A percentile compares a stretch with the other conserved stretches of the same genome.
These are phyloP conservation scores for Pemphredon lugubris DNA, from an alignment of 2,888 invertebrate genomes.

Conservation along the genomic window DNA sequence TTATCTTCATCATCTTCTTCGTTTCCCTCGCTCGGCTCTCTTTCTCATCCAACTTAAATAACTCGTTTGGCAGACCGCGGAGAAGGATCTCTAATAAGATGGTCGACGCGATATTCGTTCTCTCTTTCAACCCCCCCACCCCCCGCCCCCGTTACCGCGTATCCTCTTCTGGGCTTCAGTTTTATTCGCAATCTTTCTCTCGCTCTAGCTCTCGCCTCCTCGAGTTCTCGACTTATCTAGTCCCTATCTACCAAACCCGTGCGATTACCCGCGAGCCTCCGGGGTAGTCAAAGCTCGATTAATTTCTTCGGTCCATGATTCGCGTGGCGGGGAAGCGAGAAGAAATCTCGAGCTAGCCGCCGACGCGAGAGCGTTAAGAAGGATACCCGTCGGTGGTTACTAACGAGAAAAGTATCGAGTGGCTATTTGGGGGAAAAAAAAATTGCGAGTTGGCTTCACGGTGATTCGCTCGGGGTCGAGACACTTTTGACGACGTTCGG, in stretches of 20 bases:
- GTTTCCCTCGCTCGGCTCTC: constrained; percentile 28
- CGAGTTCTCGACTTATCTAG: constrained; percentile 65
- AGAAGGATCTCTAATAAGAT: constrained; percentile 74
- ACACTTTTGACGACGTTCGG: not conserved
- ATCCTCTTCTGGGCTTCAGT: constrained; percentile 42
- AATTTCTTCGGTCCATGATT: constrained; percentile 62
- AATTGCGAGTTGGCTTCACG: not conserved
- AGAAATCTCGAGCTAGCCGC: too few relatives aligned
- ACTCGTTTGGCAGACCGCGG: constrained; percentile 68
- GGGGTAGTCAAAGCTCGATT: constrained; percentile 69
- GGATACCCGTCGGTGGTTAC: constrained; percentile 8
- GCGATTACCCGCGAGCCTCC: constrained; percentile 49
- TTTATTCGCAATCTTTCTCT: constrained; percentile 6
- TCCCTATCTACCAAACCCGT: constrained; percentile 53
- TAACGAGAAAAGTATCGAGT: constrained; percentile 23
- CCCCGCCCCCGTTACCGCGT: constrained; percentile 7
- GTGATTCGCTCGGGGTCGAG: not conserved
- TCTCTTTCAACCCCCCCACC: constrained; percentile 33
- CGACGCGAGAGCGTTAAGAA: too few relatives aligned
- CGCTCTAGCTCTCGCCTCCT: constrained; percentile 7
- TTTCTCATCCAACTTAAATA: constrained; percentile 70
- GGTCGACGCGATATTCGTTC: constrained; percentile 68
- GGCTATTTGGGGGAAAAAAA: not conserved
- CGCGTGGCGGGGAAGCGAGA: constrained; percentile 8
- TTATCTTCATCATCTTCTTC: constrained; percentile 39